Evolutionary conservation across 2,888 invertebrate genomes (phyloP).

Genomic region (Apodemia zela): DNA sequence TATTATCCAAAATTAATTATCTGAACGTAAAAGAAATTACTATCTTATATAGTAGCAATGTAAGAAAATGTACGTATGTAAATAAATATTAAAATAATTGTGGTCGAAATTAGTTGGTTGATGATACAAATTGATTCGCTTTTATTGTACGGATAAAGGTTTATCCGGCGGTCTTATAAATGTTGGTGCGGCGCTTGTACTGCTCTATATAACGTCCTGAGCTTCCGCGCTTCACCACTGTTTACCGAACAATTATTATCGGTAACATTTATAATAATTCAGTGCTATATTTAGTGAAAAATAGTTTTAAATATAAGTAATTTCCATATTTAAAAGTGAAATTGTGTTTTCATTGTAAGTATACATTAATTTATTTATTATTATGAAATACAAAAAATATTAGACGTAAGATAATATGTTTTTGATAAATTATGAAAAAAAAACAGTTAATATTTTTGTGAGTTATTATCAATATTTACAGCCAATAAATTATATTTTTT

Average conservation of each 20-base stretch:
- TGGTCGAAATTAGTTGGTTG: neutral
- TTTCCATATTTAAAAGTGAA: neutral
- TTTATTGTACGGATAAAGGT: constrained; percentile 31
- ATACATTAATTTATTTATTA: neutral
- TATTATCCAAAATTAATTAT: too few species aligned
- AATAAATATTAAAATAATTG: neutral
- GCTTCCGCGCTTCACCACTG: constrained; percentile 42
- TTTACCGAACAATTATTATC: constrained; percentile 6
- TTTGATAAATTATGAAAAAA: too few species aligned
- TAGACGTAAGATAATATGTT: neutral
- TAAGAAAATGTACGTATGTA: too few species aligned
- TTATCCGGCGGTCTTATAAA: constrained; percentile 48
- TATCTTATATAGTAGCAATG: too few species aligned
- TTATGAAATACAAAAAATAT: neutral
- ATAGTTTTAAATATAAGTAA: neutral
- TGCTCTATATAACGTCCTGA: constrained; percentile 51
- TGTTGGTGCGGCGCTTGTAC: constrained; percentile 45
- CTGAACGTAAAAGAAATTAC: too few species aligned
- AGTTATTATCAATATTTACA: too few species aligned
- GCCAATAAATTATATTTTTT: too few species aligned
- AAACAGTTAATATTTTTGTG: too few species aligned
- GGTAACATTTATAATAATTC: neutral
- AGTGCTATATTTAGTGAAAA: neutral
- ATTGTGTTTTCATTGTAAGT: neutral
- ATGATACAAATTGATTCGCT: constrained; percentile 7